These are phyloP conservation scores for Sphenodon punctatus DNA, from an alignment of 2,797 vertebrate species.

Conservation along the genomic window DNA sequence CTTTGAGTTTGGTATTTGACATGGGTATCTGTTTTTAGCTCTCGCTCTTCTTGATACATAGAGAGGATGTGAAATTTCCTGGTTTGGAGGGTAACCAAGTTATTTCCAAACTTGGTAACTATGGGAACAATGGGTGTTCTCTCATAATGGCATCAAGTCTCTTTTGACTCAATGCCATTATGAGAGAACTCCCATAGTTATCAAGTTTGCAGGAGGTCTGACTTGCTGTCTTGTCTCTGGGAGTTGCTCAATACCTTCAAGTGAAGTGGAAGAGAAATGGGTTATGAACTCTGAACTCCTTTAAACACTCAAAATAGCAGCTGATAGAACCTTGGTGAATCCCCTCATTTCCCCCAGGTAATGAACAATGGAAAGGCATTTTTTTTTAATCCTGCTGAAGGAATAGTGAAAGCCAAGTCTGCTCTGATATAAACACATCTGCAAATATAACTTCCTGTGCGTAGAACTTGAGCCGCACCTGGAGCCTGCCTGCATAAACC, in stretches of 20 bases:
- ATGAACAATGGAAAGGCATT: neutral
- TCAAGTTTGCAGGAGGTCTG: neutral
- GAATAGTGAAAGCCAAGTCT: neutral
- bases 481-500: neutral
- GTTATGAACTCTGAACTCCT: neutral
- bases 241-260: rapidly evolving
- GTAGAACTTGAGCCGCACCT: neutral
- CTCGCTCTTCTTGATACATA: too few species aligned
- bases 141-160: too few species aligned
- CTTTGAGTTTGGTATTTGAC: too few species aligned
- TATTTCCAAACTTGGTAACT: too few species aligned
- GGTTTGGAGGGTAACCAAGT: too few species aligned
- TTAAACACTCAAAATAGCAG: neutral
- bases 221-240: neutral
- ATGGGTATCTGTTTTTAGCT: too few species aligned
- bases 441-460: neutral
- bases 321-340: neutral
- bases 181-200: rapidly evolving
- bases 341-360: neutral
- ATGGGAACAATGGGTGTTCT: too few species aligned
- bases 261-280: neutral
- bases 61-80: too few species aligned
- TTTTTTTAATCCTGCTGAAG: neutral
- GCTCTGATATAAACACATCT: neutral
- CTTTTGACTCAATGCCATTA: too few species aligned